Evolutionary conservation across 2,888 invertebrate species (phyloP), one percentile per base, ranked within the genome.

Genomic region (Copidosoma aretas): DNA sequence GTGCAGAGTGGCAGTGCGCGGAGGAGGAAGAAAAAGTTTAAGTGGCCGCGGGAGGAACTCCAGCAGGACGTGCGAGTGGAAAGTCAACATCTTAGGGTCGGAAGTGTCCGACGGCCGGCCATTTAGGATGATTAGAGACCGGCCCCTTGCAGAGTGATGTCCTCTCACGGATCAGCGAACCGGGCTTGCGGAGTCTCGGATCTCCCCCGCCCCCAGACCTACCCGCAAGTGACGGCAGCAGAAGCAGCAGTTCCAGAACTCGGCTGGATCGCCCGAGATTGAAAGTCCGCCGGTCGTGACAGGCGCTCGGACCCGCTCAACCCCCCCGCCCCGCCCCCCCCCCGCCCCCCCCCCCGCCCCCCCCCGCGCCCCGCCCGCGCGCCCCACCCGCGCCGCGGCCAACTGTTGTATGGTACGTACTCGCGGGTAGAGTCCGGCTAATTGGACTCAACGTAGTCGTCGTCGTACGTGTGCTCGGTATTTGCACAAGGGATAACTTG

Each of bases 71-170:
- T 12, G 15, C 32, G 22, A 15, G 24, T 24, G 65, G 64, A 73
- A 59, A 56, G 60, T 70, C 66, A 63, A 66, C 66, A 66, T 66
- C 63, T 69, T 59, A 51, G 22, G n/a, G 54, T 21, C 60, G 65
- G 54, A 69, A 66, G 62, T 62, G 69, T 51, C 51, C 56, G 43
- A 54, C 58, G 57, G 51, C 65, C 43, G 63, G 63, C 24, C 61
- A 64, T 67, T 71, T 67, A 71, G 65, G 52, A 68, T 68, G 61
- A 71, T 68, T 71, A 65, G 62, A 64, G 53, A n/a, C 25, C 10
- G 22, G 39, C 1, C 14, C 52, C 41, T 17, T 4, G 14, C 19
- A 19, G n/a, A 39, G 46, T 15, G 46, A 39, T 57, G 65, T 24
- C 52, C 57, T 43, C 49, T 46, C 32, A 43, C 58, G 60, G 58